Evolutionary conservation across 2,888 invertebrate species (phyloP).

Genomic region (Trisateles emortualis): DNA sequence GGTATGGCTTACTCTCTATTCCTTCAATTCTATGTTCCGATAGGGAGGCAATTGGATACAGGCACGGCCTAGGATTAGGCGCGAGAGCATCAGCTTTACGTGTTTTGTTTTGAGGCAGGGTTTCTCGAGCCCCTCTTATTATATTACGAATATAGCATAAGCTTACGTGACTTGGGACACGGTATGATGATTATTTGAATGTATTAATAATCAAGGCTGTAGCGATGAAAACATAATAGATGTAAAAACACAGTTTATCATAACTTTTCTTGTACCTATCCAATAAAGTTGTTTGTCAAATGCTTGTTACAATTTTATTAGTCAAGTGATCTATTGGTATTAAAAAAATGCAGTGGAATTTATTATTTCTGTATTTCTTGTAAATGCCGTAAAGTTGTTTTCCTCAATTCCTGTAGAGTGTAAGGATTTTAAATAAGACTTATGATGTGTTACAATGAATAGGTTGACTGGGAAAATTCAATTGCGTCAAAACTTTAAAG

Average conservation of each 20-base stretch:
- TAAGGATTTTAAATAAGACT: slow-evolving; percentile 3
- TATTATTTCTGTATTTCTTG: background rate
- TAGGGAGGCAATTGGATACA: too few relatives aligned
- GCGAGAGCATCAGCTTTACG: too few relatives aligned
- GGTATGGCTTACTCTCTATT: too few relatives aligned
- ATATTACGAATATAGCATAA: background rate
- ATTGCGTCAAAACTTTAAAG: background rate
- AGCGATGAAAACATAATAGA: background rate
- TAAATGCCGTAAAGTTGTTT: background rate
- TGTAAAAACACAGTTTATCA: background rate
- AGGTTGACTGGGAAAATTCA: background rate
- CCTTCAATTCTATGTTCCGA: too few relatives aligned
- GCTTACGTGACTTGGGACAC: background rate
- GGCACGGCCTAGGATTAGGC: too few relatives aligned
- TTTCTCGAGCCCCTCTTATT: background rate
- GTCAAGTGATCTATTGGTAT: background rate
- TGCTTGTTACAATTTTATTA: slow-evolving; percentile 29
- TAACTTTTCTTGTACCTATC: background rate
- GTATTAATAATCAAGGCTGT: background rate
- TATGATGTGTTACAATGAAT: background rate
- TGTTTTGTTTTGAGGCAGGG: background rate
- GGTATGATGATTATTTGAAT: background rate
- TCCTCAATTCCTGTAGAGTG: background rate
- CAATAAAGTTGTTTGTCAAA: slow-evolving; percentile 7
- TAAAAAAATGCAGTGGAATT: background rate